Evolutionary conservation across 2,113 vertebrate genomes (phyloP).

Genomic region (Nicator chloris): DNA sequence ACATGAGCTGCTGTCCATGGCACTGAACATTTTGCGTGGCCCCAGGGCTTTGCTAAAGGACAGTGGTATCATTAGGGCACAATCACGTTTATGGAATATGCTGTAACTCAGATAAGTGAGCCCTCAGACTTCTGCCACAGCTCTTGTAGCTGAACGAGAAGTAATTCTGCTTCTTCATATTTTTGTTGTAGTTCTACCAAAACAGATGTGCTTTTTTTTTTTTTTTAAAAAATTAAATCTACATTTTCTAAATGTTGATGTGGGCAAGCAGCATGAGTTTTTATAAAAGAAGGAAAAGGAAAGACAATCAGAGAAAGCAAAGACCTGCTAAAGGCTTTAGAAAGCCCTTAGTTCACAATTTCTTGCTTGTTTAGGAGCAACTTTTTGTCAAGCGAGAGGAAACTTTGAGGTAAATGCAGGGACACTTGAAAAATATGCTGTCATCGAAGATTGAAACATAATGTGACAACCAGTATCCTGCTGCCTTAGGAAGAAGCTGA

Average conservation of each 20-base stretch:
- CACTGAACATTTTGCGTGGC: slow-evolving; percentile 33
- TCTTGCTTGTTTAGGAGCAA: slow-evolving; percentile 28
- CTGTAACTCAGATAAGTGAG: slow-evolving; percentile 24
- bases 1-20: slow-evolving; percentile 54
- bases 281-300: neutral
- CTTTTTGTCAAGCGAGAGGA: slow-evolving; percentile 19
- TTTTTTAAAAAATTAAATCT: neutral
- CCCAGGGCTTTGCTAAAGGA: slow-evolving; percentile 71
- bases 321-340: neutral
- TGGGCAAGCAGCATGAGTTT: neutral
- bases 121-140: neutral
- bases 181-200: neutral
- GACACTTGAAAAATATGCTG: slow-evolving; percentile 61
- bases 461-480: slow-evolving; percentile 43
- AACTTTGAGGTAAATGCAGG: slow-evolving; percentile 53
- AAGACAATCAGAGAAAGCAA: neutral
- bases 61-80: slow-evolving; percentile 54
- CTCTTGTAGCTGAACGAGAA: neutral
- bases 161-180: neutral
- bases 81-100: slow-evolving; percentile 10
- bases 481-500: slow-evolving; percentile 53
- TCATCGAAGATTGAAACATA: slow-evolving; percentile 53
- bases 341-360: neutral
- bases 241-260: neutral
- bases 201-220: neutral